Evolutionary conservation across 2,888 invertebrate species (phyloP).

Genomic region (Scaptodrosophila latifasciaeformis): DNA sequence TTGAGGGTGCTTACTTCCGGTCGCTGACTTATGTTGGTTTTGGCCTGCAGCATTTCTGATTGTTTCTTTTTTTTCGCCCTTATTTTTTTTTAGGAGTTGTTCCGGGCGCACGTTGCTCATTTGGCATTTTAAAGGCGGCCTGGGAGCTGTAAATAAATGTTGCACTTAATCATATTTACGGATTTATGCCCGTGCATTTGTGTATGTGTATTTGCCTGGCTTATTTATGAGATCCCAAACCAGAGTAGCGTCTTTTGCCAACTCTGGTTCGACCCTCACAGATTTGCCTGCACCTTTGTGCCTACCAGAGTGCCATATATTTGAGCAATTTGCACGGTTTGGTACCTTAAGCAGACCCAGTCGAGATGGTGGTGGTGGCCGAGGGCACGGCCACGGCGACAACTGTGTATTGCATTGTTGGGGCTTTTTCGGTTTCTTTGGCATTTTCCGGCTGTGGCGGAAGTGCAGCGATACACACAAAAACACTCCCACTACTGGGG

Average conservation of each 20-base stretch:
- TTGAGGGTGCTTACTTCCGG: conserved; percentile 36
- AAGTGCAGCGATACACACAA: conserved; percentile 29
- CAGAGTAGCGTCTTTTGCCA: background rate
- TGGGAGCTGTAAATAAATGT: conserved; percentile 64
- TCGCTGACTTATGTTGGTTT: conserved; percentile 38
- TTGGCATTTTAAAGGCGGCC: conserved; percentile 50
- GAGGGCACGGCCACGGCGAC: conserved; percentile 16
- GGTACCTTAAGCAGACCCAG: conserved; percentile 12
- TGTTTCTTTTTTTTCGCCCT: conserved; percentile 6
- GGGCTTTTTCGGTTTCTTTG: conserved; percentile 30
- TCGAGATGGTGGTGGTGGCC: conserved; percentile 28
- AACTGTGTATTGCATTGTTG: conserved; percentile 5
- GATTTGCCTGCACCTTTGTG: too few relatives aligned
- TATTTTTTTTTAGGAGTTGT: background rate
- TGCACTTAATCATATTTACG: conserved; percentile 66
- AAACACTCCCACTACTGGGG: conserved; percentile 12
- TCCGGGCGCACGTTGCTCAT: background rate
- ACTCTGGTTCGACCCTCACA: too few relatives aligned
- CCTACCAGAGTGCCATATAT: background rate
- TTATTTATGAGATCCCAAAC: conserved; percentile 59
- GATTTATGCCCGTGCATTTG: conserved; percentile 26
- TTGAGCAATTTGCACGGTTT: conserved; percentile 25
- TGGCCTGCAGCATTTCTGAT: conserved; percentile 18
- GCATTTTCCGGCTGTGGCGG: conserved; percentile 31
- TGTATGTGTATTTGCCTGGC: conserved; percentile 37